Evolutionary conservation across 2,888 invertebrate genomes (phyloP).

Genomic region (Sarcophaga variegata): DNA sequence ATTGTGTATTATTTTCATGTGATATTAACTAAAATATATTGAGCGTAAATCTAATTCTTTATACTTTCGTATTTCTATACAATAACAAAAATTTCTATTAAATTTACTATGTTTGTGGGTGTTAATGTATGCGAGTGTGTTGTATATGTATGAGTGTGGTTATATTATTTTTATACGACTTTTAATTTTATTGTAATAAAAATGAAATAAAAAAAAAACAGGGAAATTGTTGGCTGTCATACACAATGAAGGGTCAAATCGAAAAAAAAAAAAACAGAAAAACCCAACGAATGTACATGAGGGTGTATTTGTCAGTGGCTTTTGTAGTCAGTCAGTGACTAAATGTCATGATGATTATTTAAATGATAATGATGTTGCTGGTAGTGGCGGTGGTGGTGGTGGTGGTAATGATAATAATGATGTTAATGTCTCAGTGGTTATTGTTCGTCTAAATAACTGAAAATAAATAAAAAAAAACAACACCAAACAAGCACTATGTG

Average conservation of each 20-base stretch:
- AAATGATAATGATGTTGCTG: conserved; percentile 18
- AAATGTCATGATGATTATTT: neutral
- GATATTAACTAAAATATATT: conserved; percentile 68
- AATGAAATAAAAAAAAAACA: neutral
- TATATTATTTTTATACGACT: conserved; percentile 30
- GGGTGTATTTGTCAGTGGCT: neutral
- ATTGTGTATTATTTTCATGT: conserved; percentile 57
- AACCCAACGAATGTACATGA: neutral
- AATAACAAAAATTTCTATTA: conserved; percentile 43
- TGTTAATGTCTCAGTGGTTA: conserved; percentile 65
- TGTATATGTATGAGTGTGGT: conserved; percentile 3
- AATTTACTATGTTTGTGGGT: neutral
- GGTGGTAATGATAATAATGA: conserved; percentile 28
- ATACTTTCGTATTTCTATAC: conserved; percentile 20
- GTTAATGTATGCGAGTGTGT: neutral
- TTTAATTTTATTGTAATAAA: conserved; percentile 19
- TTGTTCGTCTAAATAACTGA: conserved; percentile 58
- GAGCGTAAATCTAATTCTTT: conserved; percentile 66
- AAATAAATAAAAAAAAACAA: too few relatives aligned
- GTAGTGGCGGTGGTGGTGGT: neutral
- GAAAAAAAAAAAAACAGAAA: too few relatives aligned
- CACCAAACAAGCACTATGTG: neutral
- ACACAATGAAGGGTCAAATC: conserved; percentile 18
- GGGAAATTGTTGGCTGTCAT: conserved; percentile 14
- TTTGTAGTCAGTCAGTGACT: conserved; percentile 9